Conservation (phyloP, 2,888 invertebrate species). For the Hoplodrina ambigua region DNA sequence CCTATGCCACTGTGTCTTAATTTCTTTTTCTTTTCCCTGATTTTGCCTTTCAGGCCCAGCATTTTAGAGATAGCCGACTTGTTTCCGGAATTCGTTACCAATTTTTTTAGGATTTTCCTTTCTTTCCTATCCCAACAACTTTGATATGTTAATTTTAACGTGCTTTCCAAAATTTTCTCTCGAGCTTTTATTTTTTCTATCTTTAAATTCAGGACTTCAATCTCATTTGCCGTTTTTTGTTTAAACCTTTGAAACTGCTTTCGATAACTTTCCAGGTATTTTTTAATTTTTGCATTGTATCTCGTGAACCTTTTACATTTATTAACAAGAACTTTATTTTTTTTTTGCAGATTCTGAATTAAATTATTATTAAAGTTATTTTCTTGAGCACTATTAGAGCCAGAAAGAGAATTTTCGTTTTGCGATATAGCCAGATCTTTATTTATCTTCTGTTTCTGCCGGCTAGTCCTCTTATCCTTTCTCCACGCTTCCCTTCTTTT, state of each 20-base stretch:
- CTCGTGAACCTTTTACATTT: background rate
- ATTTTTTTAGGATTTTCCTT: background rate
- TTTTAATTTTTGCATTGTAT: background rate
- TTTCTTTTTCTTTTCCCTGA: background rate
- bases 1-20: background rate
- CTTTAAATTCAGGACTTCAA: too few relatives aligned
- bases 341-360: constrained; percentile 1
- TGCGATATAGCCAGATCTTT: background rate
- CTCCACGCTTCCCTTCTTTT: constrained; percentile 13
- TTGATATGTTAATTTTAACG: background rate
- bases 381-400: too few relatives aligned
- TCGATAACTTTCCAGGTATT: background rate
- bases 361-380: background rate
- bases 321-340: constrained; percentile 3
- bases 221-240: background rate
- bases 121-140: too few relatives aligned
- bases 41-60: background rate
- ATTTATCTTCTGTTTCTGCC: constrained; percentile 7
- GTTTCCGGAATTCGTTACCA: constrained; percentile 2
- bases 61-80: constrained; percentile 1
- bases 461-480: constrained; percentile 2
- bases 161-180: constrained; percentile 13
- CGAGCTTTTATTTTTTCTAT: background rate
- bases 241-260: constrained; percentile 6
- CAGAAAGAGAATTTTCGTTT: background rate